These are phyloP conservation scores for Epinephelus coioides DNA, from an alignment of 2,797 vertebrate genomes.

Conservation along the genomic window DNA sequence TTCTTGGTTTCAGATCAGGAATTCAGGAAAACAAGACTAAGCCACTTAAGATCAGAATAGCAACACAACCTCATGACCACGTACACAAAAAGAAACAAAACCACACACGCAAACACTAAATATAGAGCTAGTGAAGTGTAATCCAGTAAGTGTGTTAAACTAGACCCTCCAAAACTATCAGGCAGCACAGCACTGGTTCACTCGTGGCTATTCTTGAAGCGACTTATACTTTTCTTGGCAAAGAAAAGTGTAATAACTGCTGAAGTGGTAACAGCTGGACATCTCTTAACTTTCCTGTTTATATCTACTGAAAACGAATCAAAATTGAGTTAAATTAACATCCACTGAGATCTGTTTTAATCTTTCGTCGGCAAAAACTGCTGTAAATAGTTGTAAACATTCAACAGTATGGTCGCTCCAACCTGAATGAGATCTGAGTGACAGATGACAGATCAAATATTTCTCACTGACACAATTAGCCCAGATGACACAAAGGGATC, in stretches of 20 bases:
- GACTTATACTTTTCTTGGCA: conserved; percentile 4
- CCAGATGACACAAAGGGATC: background rate
- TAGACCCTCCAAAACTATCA: background rate
- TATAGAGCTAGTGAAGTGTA: background rate
- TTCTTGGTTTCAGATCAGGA: background rate
- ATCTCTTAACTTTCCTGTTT: background rate
- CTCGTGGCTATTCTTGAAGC: background rate
- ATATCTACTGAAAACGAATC: background rate
- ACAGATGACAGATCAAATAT: background rate
- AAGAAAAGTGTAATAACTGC: background rate
- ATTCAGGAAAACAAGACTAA: conserved; percentile 3
- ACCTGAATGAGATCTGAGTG: background rate
- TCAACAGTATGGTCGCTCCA: background rate
- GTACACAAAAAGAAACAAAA: background rate
- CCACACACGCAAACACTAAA: background rate
- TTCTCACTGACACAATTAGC: background rate
- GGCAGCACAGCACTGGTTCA: background rate
- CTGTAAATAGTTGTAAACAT: background rate
- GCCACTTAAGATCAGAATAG: conserved; percentile 12
- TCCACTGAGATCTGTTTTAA: background rate
- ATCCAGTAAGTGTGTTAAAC: conserved; percentile 4
- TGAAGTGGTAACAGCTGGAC: background rate
- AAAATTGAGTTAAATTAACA: background rate
- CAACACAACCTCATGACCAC: conserved; percentile 4
- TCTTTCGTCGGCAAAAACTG: background rate